Evolutionary conservation across 2,888 invertebrate species (phyloP).

Genomic region (Plutella xylostella): DNA sequence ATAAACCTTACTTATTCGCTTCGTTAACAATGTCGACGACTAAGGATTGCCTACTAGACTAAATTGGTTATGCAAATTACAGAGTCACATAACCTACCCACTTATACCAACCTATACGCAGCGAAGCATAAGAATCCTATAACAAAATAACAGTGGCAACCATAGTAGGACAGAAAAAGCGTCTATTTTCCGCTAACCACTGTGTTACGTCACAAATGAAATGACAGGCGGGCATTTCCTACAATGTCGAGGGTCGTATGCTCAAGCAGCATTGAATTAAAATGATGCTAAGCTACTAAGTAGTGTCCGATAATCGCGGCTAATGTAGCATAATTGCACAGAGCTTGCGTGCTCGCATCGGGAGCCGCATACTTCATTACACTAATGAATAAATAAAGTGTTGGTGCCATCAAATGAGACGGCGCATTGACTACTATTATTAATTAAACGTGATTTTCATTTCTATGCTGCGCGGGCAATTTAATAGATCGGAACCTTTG

Average conservation of each 20-base stretch:
- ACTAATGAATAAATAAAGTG: constrained; percentile 36
- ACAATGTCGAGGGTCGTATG: constrained; percentile 25
- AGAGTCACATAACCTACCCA: no score
- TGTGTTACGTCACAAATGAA: constrained; percentile 21
- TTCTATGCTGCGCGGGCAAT: no score
- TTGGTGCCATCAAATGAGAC: background rate
- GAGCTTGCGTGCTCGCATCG: background rate
- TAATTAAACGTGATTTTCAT: no score
- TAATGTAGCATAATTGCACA: constrained; percentile 43
- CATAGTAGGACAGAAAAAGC: no score
- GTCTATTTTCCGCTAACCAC: background rate
- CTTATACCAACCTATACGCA: no score
- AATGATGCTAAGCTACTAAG: constrained; percentile 31
- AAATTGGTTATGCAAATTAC: no score
- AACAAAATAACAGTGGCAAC: no score
- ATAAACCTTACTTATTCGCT: no score
- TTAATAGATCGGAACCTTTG: no score
- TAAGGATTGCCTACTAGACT: no score
- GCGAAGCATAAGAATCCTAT: no score
- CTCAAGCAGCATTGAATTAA: constrained; percentile 48
- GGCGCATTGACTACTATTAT: background rate
- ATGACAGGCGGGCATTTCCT: constrained; percentile 11
- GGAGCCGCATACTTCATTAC: constrained; percentile 14
- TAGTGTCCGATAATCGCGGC: constrained; percentile 36
- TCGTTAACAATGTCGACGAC: background rate